Evolutionary conservation across 2,113 vertebrate species (phyloP).

Genomic region (Sinosuthora webbiana): DNA sequence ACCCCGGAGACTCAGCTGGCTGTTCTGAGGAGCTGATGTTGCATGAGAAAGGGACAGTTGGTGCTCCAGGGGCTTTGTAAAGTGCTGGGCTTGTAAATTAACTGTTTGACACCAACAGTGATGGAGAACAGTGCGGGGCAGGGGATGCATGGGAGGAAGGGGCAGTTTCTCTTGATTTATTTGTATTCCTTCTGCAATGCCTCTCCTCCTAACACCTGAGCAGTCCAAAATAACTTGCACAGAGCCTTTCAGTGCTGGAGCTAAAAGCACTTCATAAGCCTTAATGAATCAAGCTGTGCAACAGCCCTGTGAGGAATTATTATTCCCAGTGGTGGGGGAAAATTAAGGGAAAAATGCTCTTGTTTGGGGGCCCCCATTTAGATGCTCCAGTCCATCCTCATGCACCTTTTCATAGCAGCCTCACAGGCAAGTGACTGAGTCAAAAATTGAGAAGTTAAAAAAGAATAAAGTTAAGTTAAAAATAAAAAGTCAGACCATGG

Average conservation of each 20-base stretch:
- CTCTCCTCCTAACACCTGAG: conserved; percentile 46
- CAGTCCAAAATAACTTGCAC: conserved; percentile 42
- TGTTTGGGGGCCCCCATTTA: neutral
- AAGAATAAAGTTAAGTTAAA: neutral
- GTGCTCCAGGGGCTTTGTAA: conserved; percentile 45
- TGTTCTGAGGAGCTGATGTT: conserved; percentile 29
- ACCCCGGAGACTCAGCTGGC: conserved; percentile 25
- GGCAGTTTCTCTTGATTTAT: conserved; percentile 48
- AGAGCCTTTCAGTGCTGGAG: conserved; percentile 1
- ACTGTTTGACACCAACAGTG: conserved; percentile 57
- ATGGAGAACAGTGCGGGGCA: conserved; percentile 14
- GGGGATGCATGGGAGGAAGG: conserved; percentile 14
- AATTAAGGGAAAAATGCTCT: neutral
- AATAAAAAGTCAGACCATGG: neutral
- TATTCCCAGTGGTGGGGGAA: neutral
- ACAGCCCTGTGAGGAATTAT: conserved; percentile 3
- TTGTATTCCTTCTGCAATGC: conserved; percentile 3
- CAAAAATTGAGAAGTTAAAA: neutral
- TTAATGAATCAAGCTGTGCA: conserved; percentile 64
- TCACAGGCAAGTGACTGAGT: neutral
- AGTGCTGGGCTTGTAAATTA: conserved; percentile 58
- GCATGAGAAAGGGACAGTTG: conserved; percentile 44
- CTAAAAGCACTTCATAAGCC: conserved; percentile 57
- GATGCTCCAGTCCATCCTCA: neutral
- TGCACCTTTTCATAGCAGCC: neutral